A percentile compares a stretch with the other conserved stretches of the same genome.
Conservation (phyloP, 2,113 vertebrate genomes). For the Ceyx margarethae region DNA sequence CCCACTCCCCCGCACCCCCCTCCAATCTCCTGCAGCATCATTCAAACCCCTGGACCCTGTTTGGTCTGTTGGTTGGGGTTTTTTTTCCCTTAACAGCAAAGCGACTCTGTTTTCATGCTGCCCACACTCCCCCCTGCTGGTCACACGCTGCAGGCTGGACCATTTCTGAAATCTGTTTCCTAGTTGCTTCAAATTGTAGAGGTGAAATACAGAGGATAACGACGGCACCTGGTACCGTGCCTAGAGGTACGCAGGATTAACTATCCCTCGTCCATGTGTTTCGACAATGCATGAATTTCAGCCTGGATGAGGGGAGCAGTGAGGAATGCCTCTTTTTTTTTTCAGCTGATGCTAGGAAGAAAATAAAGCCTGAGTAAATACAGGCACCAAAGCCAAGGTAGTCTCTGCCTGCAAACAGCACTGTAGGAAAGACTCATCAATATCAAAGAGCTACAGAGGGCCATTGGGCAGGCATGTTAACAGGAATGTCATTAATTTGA, state of each 20-base stretch:
- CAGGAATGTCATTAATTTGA: not conserved
- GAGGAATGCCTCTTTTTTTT: not conserved
- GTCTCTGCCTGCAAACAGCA: not conserved
- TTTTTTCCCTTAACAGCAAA: not conserved
- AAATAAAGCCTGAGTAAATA: not conserved
- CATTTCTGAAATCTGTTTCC: fast-evolving
- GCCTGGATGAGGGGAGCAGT: not conserved
- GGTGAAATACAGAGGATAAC: not conserved
- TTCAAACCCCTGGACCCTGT: fast-evolving
- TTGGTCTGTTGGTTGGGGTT: not conserved
- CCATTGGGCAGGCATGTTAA: not conserved
- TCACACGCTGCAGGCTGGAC: not conserved
- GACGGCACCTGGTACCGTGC: fast-evolving
- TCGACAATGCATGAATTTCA: not conserved
- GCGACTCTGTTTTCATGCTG: not conserved
- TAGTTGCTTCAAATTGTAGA: not conserved
- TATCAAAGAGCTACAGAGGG: not conserved
- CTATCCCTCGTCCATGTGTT: not conserved
- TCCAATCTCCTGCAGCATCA: not conserved
- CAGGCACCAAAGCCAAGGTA: not conserved
- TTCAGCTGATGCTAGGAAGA: not conserved
- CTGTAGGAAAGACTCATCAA: not conserved
- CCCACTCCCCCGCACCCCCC: too few species aligned
- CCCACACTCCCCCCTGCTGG: slow-evolving; percentile 54
- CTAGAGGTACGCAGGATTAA: not conserved